Base-by-base conservation (phyloP, 2,888 invertebrate species). In the Rotaria macrura region DNA sequence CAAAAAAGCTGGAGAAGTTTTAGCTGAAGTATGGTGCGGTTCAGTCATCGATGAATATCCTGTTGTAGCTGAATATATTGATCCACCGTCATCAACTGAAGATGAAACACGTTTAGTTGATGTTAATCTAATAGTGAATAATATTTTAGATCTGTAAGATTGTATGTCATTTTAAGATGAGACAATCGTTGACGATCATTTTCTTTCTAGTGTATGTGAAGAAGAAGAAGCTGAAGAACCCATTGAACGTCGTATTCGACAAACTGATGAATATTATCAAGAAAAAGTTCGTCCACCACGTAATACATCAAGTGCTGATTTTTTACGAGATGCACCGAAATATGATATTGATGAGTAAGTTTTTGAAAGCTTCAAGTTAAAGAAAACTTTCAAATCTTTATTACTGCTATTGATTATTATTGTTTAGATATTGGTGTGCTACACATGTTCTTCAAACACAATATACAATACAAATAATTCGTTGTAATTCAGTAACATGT, bases 21-120 rank as follows among this genome's bases (percentile, higher is more conserved):
- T 91, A 47, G 89, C 89, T 54, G 87, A 90, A 87, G 87, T 90
- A 57, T 91, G 90, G 89, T 88, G 74, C 84, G 83, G 87, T 47
- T 86, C 88, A 12, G 85, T 88, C 2, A 89, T 90, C 84, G 89
- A 90, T 87, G 57, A 43, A 43, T 85, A 86, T 65, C 86, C 86
- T 47, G 86, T 86, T 55, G 83, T 83, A 1, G 85, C 86, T 52
- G 86, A 86, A 83, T 86, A 57, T 57, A 79, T 79, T n/a, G 79
- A 79, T 43, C 79, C 79, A 43, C 79, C 79, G 0, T 25, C 43
- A 79, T 43, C 79, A 25, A 43, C 79, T 9, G n/a, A 40, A 79
- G 79, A 79, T 43, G 79, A 79, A 79, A 20, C n/a, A 79, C 40
- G 79, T 25, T n/a, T 25, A 25, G 14, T 79, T 79, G 79, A 79